Evolutionary conservation across 64 coral and sea anemone species (phyloP).

Genomic region (Trachythela sp.): DNA sequence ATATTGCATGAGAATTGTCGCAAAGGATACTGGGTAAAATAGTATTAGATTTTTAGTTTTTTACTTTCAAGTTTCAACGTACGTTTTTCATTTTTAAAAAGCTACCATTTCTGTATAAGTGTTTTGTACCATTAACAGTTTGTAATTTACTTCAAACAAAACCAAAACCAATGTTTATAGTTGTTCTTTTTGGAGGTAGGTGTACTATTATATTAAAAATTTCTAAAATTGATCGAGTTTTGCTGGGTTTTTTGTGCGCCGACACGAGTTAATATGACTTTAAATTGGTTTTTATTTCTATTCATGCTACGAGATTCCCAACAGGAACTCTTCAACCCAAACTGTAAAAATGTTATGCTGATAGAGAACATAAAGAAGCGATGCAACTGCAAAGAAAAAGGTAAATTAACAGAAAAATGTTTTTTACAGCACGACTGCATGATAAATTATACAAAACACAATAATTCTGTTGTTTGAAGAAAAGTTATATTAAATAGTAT

Average conservation of each 20-base stretch:
- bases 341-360: conserved; percentile 2
- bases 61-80: too few species aligned
- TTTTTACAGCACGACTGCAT: neutral
- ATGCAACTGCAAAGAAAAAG: conserved; percentile 8
- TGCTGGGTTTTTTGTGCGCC: too few species aligned
- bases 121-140: too few species aligned
- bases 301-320: neutral
- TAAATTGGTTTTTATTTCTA: neutral
- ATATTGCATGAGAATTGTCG: neutral
- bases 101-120: too few species aligned
- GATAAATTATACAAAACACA: too few species aligned
- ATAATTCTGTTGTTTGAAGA: too few species aligned
- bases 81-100: too few species aligned
- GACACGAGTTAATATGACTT: neutral
- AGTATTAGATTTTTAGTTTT: too few species aligned
- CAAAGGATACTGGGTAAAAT: too few species aligned
- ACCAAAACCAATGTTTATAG: neutral
- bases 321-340: conserved; percentile 15
- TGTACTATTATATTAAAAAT: neutral
- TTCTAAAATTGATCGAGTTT: neutral
- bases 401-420: neutral
- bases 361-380: conserved; percentile 15
- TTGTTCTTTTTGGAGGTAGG: conserved; percentile 1
- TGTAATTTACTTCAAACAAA: too few species aligned
- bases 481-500: too few species aligned